These are phyloP conservation scores for Gari tellinella DNA, from an alignment of 2,888 invertebrate genomes.

Conservation along the genomic window DNA sequence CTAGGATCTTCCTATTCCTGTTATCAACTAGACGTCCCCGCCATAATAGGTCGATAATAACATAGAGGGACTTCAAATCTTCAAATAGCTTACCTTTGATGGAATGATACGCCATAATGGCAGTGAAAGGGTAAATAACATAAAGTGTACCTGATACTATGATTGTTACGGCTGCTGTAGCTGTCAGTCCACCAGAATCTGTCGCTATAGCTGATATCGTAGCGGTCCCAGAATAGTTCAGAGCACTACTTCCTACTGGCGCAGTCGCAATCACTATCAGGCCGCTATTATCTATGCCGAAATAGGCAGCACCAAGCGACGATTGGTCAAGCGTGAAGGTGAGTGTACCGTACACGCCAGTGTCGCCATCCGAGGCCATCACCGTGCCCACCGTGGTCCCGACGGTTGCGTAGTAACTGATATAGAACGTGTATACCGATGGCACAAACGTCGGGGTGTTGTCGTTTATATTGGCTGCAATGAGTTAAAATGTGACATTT, in stretches of 20 bases:
- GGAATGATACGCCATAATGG: no score
- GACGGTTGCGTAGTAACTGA: conserved; percentile 18
- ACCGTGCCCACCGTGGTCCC: conserved; percentile 19
- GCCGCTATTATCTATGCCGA: conserved; percentile 9
- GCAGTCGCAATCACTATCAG: conserved; percentile 2
- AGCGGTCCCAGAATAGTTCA: conserved; percentile 17
- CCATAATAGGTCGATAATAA: no score
- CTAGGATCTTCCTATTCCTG: no score
- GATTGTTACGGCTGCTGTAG: conserved; percentile 19
- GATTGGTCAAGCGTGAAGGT: conserved; percentile 21
- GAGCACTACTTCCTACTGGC: conserved; percentile 1
- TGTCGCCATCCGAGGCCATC: conserved; percentile 25
- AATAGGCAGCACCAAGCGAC: conserved; percentile 2
- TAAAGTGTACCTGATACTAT: conserved; percentile 24
- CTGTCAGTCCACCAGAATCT: conserved; percentile 15
- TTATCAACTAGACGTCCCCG: no score
- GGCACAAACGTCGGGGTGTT: conserved; percentile 25
- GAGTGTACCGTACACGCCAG: conserved; percentile 8
- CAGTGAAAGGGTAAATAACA: no score
- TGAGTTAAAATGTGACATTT: no score
- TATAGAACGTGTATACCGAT: conserved; percentile 19
- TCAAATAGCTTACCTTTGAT: no score
- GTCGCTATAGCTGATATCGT: conserved; percentile 9
- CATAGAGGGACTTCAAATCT: no score
- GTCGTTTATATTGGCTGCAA: conserved; percentile 23